Base-by-base conservation (phyloP, 2,888 invertebrate genomes). In the Sphaerophoria rueppellii region DNA sequence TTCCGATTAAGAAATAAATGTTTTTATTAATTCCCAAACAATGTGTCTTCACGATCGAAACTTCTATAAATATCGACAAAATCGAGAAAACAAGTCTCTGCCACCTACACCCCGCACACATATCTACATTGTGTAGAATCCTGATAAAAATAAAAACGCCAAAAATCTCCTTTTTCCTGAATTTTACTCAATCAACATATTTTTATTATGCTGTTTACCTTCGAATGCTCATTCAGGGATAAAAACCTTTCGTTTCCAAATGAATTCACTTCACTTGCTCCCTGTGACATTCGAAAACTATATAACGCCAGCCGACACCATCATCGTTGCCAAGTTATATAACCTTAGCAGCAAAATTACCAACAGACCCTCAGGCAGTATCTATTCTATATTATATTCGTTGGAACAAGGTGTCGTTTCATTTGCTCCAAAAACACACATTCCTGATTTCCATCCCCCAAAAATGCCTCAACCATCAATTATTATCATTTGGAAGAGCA, bases 151-250 rank as follows among this genome's bases (percentile, higher is more conserved):
- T 43, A 43, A 46, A 46, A 61, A 16, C 24, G 24, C 1, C 24
- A 35, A 65, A 32, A 65, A 65, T 35, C 40, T 67, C 54, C 67
- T 67, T 14, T 48, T 48, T 48, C 63, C 48, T 40, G 54, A 54
- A 43, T 67, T 48, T 35, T 71, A 71, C 76, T 81, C 81, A 77
- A 77, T 82, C 60, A 61, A 46, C 77, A 60, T 67, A 81, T 67
- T 77, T 82, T 82, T 77, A 82, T 82, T 77, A 67, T 72, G 72
- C 77, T 82, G 77, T 82, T 82, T 82, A 82, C 72, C 48, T 65
- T 61, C 37, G 9, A 43, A 43, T 46, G 67, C 60, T 82, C 72
- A 77, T 77, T 77, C 52, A 55, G 48, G 60, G 54, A 65, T 72
- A 72, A 72, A 24, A 75, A 76, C 63, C 52, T 67, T 50, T 52